Conservation (phyloP, 2,888 invertebrate genomes). For the Clunio marinus region DNA sequence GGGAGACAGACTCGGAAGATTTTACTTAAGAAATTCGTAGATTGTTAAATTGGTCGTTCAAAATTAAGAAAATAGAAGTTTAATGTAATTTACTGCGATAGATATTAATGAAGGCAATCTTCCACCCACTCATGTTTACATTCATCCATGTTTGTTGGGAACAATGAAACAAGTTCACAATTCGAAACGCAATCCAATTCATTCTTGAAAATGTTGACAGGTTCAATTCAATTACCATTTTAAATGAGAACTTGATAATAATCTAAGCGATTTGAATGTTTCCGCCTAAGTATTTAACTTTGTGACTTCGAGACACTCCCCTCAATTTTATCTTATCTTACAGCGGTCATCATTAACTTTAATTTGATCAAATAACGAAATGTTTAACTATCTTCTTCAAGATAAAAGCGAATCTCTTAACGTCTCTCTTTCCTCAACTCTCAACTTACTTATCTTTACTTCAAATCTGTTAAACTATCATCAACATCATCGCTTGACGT, state of each 20-base stretch:
- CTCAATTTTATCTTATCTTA: not conserved
- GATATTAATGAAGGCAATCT: not conserved
- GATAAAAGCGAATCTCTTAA: conserved; percentile 2
- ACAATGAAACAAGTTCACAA: conserved; percentile 2
- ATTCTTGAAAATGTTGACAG: conserved; percentile 8
- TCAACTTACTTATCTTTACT: conserved; percentile 10
- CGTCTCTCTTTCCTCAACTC: not conserved
- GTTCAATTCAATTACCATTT: not conserved
- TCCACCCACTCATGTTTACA: not conserved
- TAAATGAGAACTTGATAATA: not conserved
- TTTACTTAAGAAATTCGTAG: not conserved
- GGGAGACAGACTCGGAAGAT: not conserved
- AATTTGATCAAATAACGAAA: conserved; percentile 24
- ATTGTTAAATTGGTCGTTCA: conserved; percentile 23
- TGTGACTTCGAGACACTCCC: not conserved
- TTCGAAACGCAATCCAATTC: too few relatives aligned
- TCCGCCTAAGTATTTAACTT: too few relatives aligned
- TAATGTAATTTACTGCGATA: not conserved
- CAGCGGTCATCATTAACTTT: conserved; percentile 21
- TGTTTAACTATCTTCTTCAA: conserved; percentile 13
- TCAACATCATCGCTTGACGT: conserved; percentile 11
- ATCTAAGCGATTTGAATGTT: not conserved
- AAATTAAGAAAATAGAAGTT: not conserved
- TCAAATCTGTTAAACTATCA: conserved; percentile 23
- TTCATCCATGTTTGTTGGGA: not conserved